Evolutionary conservation across 2,797 vertebrate genomes (phyloP).

Genomic region (Pyrocephalus nanus): DNA sequence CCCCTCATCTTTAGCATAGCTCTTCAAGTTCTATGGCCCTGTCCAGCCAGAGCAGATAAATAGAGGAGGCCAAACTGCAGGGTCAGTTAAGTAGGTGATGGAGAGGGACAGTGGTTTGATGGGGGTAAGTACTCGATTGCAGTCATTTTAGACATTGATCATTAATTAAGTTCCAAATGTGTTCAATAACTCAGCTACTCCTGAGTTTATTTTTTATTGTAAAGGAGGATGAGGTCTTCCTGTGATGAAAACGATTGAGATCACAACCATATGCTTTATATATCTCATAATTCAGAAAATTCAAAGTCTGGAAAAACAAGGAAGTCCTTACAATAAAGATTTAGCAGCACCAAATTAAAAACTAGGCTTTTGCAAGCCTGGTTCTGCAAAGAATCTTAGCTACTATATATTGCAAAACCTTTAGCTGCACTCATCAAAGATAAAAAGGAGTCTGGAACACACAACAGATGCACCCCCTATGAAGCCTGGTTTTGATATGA

Average conservation of each 20-base stretch:
- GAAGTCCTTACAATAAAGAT: not conserved
- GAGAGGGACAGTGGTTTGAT: slow-evolving; percentile 56
- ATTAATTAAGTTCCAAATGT: slow-evolving; percentile 59
- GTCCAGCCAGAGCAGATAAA: slow-evolving; percentile 66
- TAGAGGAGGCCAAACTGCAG: slow-evolving; percentile 58
- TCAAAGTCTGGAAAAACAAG: not conserved
- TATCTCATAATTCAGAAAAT: slow-evolving; percentile 6
- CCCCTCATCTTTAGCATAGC: slow-evolving; percentile 46
- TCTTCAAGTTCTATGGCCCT: slow-evolving; percentile 61
- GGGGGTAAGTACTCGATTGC: slow-evolving; percentile 17
- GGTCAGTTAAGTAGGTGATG: slow-evolving; percentile 54
- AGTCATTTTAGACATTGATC: slow-evolving; percentile 54
- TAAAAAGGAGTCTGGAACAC: not conserved
- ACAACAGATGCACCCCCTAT: not conserved
- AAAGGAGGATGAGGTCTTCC: slow-evolving; percentile 13
- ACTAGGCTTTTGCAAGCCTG: not conserved
- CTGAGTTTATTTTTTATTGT: slow-evolving; percentile 29
- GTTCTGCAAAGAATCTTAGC: not conserved
- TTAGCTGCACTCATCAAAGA: not conserved
- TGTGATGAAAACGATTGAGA: not conserved
- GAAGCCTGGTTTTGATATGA: not conserved
- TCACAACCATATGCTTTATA: not conserved
- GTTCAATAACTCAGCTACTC: slow-evolving; percentile 56
- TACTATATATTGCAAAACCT: not conserved
- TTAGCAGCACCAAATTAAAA: not conserved